Percentiles rank a stretch among this genome's conserved stretches.
Evolutionary conservation across 1,140 invertebrate species (phyloP).

Genomic region (Tetramorium alpestre): DNA sequence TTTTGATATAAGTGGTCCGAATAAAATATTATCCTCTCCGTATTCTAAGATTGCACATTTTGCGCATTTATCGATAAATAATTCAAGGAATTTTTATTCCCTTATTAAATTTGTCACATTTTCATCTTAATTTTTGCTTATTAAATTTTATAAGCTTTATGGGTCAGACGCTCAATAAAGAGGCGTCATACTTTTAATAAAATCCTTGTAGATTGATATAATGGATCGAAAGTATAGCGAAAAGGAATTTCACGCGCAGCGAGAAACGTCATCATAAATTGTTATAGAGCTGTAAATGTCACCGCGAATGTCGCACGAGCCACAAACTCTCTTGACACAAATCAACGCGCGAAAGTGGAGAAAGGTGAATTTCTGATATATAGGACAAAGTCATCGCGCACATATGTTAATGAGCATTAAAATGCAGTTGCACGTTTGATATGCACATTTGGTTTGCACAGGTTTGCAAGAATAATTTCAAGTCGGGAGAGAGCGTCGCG

Average conservation of each 20-base stretch:
- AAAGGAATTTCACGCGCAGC: background rate
- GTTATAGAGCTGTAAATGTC: slow-evolving; percentile 26
- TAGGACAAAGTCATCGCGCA: background rate
- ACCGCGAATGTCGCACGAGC: background rate
- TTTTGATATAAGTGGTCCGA: background rate
- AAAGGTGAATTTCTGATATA: slow-evolving; percentile 17
- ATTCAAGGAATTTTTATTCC: background rate
- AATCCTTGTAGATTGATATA: background rate
- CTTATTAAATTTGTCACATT: background rate
- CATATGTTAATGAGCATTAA: slow-evolving; percentile 8
- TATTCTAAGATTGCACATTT: background rate
- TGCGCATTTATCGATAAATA: background rate
- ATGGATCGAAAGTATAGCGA: background rate
- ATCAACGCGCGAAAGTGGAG: slow-evolving; percentile 65
- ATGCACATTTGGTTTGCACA: background rate
- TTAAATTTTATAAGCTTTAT: background rate
- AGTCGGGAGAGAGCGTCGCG: background rate
- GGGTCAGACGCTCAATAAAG: background rate
- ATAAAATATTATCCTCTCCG: background rate
- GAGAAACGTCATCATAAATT: slow-evolving; percentile 22
- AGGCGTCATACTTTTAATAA: background rate
- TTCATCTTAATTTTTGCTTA: background rate
- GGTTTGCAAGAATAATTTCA: slow-evolving; percentile 33
- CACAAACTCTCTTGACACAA: slow-evolving; percentile 42
- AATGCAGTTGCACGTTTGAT: slow-evolving; percentile 20